Conservation (phyloP, 2,797 vertebrate species). For the Crenuchus spilurus region DNA sequence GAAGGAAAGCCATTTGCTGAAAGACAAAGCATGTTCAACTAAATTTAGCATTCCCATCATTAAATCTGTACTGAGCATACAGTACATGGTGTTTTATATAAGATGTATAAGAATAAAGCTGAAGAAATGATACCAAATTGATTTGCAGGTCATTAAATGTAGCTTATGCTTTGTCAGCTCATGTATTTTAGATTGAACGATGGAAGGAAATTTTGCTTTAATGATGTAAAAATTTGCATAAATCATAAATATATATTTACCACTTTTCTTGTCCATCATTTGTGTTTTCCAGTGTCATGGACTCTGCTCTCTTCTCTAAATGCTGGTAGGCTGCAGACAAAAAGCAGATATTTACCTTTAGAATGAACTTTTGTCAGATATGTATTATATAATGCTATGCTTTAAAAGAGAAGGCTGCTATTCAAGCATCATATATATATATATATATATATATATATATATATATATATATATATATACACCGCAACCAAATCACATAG, state of each 20-base stretch:
- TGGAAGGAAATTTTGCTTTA: constrained; percentile 28
- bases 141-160: constrained; percentile 64
- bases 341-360: too few relatives aligned
- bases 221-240: constrained; percentile 15
- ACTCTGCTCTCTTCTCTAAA: constrained; percentile 67
- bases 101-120: constrained; percentile 67
- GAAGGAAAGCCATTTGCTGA: constrained; percentile 82
- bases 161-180: constrained; percentile 51
- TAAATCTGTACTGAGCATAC: constrained; percentile 53
- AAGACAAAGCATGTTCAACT: constrained; percentile 41
- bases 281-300: constrained; percentile 76
- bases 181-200: constrained; percentile 52
- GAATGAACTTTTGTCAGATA: not conserved
- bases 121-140: constrained; percentile 67
- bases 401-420: constrained; percentile 14
- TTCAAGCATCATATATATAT: constrained; percentile 47
- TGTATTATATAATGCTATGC: constrained; percentile 47
- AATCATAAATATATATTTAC: constrained; percentile 56
- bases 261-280: constrained; percentile 86
- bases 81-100: constrained; percentile 65
- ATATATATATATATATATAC: too few relatives aligned
- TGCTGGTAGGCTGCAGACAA: constrained; percentile 66
- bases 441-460: too few relatives aligned
- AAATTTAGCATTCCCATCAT: constrained; percentile 34
- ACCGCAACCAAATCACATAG: too few relatives aligned